phyloP scores from a whole-genome alignment of 2,888 invertebrate species.

The Periphyllus acericola region DNA sequence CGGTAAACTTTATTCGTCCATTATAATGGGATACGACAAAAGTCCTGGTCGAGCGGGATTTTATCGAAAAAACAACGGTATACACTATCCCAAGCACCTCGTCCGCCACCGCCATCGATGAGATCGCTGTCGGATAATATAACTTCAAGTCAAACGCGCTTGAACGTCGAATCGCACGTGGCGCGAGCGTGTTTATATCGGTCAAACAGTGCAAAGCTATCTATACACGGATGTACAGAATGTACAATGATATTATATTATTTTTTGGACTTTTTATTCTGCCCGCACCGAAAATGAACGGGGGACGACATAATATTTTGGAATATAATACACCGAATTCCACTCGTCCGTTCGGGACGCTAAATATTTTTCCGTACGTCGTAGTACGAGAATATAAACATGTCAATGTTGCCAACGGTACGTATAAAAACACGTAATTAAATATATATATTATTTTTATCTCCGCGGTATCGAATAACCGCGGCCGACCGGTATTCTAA shows the following conservation, averaged over 20 bases:
- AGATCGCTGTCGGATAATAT: too few relatives aligned
- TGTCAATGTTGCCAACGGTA: not conserved
- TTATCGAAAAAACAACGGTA: not conserved
- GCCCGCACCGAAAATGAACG: too few relatives aligned
- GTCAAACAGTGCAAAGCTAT: too few relatives aligned
- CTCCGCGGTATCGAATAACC: not conserved
- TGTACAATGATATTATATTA: too few relatives aligned
- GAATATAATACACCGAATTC: too few relatives aligned
- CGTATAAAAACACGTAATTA: too few relatives aligned
- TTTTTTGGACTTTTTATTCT: too few relatives aligned
- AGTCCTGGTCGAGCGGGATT: not conserved
- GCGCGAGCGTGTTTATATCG: too few relatives aligned
- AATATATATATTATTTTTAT: not conserved
- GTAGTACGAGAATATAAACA: not conserved
- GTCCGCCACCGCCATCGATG: not conserved
- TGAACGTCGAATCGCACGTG: not conserved
- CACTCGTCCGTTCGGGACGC: too few relatives aligned
- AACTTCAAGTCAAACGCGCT: not conserved
- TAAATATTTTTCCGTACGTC: not conserved
- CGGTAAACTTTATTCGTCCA: conserved; percentile 43
- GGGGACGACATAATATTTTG: too few relatives aligned
- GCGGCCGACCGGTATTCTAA: not conserved
- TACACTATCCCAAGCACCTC: not conserved
- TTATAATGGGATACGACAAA: not conserved
- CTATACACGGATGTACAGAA: too few relatives aligned